Conservation (phyloP, 2,888 invertebrate species). For the Philhelius pedissequus region DNA sequence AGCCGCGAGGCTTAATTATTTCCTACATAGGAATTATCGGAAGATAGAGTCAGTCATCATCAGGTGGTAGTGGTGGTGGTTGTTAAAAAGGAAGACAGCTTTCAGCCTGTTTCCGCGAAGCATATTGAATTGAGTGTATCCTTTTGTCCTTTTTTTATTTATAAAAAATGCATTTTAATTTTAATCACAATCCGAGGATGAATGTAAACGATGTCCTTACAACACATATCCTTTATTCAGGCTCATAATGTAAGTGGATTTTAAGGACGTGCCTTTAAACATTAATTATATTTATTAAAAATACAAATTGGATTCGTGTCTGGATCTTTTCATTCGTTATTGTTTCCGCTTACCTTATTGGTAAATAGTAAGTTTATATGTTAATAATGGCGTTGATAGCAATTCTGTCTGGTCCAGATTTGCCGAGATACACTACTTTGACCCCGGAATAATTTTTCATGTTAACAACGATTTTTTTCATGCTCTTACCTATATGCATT, state of each 20-base stretch:
- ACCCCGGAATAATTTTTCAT: background rate
- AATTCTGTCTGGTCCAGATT: background rate
- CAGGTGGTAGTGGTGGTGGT: background rate
- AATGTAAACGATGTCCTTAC: background rate
- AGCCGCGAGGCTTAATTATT: slow-evolving; percentile 32
- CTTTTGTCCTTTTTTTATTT: background rate
- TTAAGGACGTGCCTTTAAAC: slow-evolving; percentile 26
- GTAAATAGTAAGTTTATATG: background rate
- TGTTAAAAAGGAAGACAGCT: background rate
- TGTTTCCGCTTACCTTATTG: background rate
- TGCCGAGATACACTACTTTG: background rate
- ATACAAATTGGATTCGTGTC: slow-evolving; percentile 61
- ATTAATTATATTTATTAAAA: slow-evolving; percentile 62
- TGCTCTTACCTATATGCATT: background rate
- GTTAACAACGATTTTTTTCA: slow-evolving; percentile 39
- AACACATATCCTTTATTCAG: slow-evolving; percentile 42
- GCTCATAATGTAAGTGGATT: slow-evolving; percentile 38
- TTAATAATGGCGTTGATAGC: background rate
- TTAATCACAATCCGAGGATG: slow-evolving; percentile 8
- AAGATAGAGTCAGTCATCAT: background rate
- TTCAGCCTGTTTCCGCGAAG: background rate
- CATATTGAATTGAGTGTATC: slow-evolving; percentile 10
- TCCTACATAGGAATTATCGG: background rate
- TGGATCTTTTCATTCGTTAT: slow-evolving; percentile 7
- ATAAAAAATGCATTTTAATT: background rate